Evolutionary conservation across 2,797 vertebrate genomes (phyloP), one percentile per base, ranked within the genome.

Genomic region (Gephyroberyx darwinii): DNA sequence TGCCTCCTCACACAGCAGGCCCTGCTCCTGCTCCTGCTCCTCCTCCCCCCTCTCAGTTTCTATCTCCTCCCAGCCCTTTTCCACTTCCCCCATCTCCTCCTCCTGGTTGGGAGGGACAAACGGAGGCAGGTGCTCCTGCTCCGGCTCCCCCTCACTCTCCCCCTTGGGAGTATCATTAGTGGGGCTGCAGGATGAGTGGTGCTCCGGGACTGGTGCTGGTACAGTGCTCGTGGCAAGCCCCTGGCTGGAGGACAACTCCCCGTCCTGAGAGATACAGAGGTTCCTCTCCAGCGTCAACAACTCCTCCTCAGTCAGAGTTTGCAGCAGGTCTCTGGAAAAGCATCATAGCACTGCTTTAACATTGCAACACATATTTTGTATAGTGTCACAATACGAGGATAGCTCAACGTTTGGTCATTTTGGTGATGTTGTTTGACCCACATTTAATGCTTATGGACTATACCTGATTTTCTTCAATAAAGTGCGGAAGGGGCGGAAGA

Each of bases 381-480:
- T 17, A 47, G 17, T 20, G 5, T 50, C 12, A 30, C 37, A 41
- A 35, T 19, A 16, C 19, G 17, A 59, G 59, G 8, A 43, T 12
- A 43, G 41, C 10, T 47, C 2, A 17, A 19, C 12, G 52, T 20
- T 8, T 61, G 5, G 2, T 8, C 2, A 48, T 16, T 31, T 33
- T 54, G 14, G 8, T 26, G 26, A 26, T 26, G 26, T 26, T 26
- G 26, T 16, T 12, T 41, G 30, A 31, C 26, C 33, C 45, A 43
- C 41, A n/a, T n/a, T 47, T 47, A 5, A 62, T 41, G 67, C 22
- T 74, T 8, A 33, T 1, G 5, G 39, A 17, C 5, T 22, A 9
- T 93, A 95, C 98, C 98, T 96, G 90, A 99, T 99, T 92, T 99
- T 99, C 90, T 96, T 95, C 54, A 99, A 88, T 87, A 99, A 91